Evolutionary conservation across 1,140 invertebrate genomes (phyloP).

Genomic region (Papilio xuthus): DNA sequence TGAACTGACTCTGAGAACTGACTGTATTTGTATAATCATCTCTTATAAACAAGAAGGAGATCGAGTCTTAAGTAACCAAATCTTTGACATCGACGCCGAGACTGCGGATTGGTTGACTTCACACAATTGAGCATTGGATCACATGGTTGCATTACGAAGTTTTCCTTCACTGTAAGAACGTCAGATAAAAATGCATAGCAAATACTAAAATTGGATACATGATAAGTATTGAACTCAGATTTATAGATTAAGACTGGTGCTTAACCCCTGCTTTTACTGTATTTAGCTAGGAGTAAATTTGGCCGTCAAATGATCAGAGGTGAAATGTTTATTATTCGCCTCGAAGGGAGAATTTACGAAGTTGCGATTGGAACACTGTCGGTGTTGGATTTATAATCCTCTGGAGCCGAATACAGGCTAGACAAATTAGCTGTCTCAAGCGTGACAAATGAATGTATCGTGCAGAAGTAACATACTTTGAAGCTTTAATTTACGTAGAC

Average conservation of each 20-base stretch:
- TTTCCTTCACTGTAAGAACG: too few species aligned
- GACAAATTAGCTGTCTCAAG: slow-evolving; percentile 68
- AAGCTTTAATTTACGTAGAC: not conserved
- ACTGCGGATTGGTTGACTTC: too few species aligned
- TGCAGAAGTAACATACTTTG: not conserved
- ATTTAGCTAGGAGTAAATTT: slow-evolving; percentile 6
- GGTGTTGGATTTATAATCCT: slow-evolving; percentile 59
- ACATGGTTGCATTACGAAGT: too few species aligned
- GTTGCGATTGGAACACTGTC: slow-evolving; percentile 48
- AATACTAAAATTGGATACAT: too few species aligned
- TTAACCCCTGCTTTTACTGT: not conserved
- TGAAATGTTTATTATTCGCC: slow-evolving; percentile 28
- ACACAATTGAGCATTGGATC: too few species aligned
- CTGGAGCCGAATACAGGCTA: slow-evolving; percentile 50
- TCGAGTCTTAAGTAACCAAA: too few species aligned
- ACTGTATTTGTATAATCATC: too few species aligned
- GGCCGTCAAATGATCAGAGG: slow-evolving; percentile 16
- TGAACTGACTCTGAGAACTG: too few species aligned
- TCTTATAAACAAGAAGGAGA: too few species aligned
- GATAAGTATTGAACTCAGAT: too few species aligned
- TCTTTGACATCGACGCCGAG: too few species aligned
- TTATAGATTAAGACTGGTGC: not conserved
- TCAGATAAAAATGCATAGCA: too few species aligned
- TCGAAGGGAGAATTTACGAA: slow-evolving; percentile 28
- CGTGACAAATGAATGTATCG: slow-evolving; percentile 54